Conservation (phyloP, 2,888 invertebrate genomes). For the Mesopsocus fuscifrons region DNA sequence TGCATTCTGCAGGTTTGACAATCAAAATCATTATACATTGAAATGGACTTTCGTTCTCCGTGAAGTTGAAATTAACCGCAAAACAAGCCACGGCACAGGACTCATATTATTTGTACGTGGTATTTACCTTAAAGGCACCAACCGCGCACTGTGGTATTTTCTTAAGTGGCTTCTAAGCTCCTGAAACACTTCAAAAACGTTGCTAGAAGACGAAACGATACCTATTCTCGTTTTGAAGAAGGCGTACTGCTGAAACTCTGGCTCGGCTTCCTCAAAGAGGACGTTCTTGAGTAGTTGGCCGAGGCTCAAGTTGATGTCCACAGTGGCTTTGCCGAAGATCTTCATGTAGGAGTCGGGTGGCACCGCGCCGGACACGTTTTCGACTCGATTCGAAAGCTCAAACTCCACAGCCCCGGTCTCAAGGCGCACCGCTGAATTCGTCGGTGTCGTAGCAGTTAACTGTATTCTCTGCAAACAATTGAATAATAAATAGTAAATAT, state of each 20-base stretch:
- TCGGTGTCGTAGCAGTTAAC: constrained; percentile 94
- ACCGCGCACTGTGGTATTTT: too few relatives aligned
- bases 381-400: constrained; percentile 83
- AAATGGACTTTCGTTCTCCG: too few relatives aligned
- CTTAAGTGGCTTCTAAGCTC: too few relatives aligned
- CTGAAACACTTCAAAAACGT: too few relatives aligned
- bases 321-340: constrained; percentile 64
- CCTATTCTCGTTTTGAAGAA: constrained; percentile 93
- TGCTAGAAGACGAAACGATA: too few relatives aligned
- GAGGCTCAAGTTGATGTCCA: constrained; percentile 85
- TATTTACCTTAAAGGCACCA: too few relatives aligned
- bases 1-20: too few relatives aligned
- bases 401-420: constrained; percentile 90
- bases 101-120: too few relatives aligned
- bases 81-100: too few relatives aligned
- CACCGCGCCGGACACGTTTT: constrained; percentile 49
- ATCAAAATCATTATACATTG: too few relatives aligned
- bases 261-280: constrained; percentile 91
- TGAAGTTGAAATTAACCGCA: too few relatives aligned
- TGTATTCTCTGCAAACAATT: constrained; percentile 55
- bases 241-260: constrained; percentile 94
- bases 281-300: constrained; percentile 86
- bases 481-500: constrained; percentile 12
- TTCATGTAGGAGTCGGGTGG: constrained; percentile 42
- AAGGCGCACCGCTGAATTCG: constrained; percentile 86